Evolutionary conservation across 1,140 invertebrate genomes (phyloP).

Genomic region (Drosophila ananassae): DNA sequence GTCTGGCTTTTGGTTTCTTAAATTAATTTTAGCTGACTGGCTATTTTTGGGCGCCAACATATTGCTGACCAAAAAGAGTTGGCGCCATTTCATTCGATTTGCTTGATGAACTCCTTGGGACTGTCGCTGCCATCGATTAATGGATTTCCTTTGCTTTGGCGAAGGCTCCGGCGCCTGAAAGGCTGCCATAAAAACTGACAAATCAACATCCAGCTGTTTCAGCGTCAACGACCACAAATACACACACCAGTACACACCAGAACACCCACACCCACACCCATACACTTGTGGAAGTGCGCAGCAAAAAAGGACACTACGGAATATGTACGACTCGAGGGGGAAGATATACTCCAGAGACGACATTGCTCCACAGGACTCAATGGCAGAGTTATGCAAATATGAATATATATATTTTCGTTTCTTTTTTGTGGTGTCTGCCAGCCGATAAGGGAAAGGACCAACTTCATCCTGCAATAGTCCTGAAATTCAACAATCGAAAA

Average conservation of each 20-base stretch:
- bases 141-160: constrained; percentile 30
- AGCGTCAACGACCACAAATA: constrained; percentile 49
- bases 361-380: constrained; percentile 40
- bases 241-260: background rate
- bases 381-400: constrained; percentile 56
- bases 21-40: constrained; percentile 28
- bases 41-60: constrained; percentile 12
- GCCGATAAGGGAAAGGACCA: constrained; percentile 32
- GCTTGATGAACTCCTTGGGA: constrained; percentile 32
- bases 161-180: constrained; percentile 47
- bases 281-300: constrained; percentile 26
- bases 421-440: constrained; percentile 1
- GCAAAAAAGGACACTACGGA: constrained; percentile 16
- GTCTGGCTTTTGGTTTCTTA: background rate
- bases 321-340: constrained; percentile 2
- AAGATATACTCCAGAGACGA: constrained; percentile 11
- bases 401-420: constrained; percentile 14
- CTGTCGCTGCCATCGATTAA: constrained; percentile 37
- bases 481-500: constrained; percentile 35
- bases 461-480: constrained; percentile 25
- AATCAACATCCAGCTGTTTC: constrained; percentile 63
- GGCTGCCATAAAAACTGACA: constrained; percentile 58
- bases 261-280: constrained; percentile 2
- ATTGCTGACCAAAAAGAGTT: constrained; percentile 22
- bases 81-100: constrained; percentile 26